Conservation (phyloP, 2,113 vertebrate species). For the Rhinichthys klamathensis region DNA sequence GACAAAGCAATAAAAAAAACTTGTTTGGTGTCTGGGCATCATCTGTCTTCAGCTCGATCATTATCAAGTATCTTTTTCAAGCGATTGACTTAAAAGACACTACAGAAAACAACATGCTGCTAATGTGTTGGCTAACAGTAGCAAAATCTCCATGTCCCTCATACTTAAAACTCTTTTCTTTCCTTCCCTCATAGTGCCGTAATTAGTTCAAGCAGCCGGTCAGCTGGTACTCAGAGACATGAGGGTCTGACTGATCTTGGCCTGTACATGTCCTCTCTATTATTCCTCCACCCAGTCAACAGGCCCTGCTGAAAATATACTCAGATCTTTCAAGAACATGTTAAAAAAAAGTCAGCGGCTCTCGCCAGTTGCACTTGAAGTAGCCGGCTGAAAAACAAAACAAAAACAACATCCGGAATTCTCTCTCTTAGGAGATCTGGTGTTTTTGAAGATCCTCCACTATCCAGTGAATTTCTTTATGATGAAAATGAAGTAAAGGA, state of each 20-base stretch:
- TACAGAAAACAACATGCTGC: neutral
- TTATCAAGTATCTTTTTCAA: conserved; percentile 31
- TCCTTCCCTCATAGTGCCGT: conserved; percentile 33
- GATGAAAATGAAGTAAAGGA: too few relatives aligned
- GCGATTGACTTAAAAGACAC: neutral
- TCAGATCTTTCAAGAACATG: conserved; percentile 51
- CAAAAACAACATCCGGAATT: conserved; percentile 38
- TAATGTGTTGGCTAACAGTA: conserved; percentile 3
- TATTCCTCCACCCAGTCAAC: conserved; percentile 52
- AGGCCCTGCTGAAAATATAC: conserved; percentile 50
- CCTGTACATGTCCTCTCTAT: conserved; percentile 48
- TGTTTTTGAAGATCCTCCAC: neutral
- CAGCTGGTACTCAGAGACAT: conserved; percentile 55
- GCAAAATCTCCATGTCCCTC: conserved; percentile 18
- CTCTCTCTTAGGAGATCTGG: neutral
- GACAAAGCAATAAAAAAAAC: neutral
- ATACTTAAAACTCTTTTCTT: conserved; percentile 26
- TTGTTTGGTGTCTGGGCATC: neutral
- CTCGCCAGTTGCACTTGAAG: conserved; percentile 45
- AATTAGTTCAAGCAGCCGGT: conserved; percentile 50
- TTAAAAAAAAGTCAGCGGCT: conserved; percentile 47
- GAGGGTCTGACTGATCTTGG: conserved; percentile 66
- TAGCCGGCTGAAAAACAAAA: conserved; percentile 30
- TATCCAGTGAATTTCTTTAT: too few relatives aligned
- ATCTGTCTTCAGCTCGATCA: conserved; percentile 1